A percentile compares a stretch with the other conserved stretches of the same genome.
Conservation (phyloP, 1,140 invertebrate species). For the Diabrotica virgifera region DNA sequence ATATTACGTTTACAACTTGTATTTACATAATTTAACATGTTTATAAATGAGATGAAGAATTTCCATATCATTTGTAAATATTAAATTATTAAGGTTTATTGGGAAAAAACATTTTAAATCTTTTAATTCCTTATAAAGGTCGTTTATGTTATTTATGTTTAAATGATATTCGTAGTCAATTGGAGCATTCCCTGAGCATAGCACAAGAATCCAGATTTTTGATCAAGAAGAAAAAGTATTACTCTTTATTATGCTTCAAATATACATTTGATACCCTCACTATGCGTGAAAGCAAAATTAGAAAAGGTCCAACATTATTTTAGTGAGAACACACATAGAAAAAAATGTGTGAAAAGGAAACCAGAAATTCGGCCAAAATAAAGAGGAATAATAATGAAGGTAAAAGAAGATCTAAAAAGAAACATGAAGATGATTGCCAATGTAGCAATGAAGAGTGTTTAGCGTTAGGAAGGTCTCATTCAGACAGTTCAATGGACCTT, state of each 20-base stretch:
- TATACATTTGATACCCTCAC: constrained; percentile 22
- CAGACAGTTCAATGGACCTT: too few species aligned
- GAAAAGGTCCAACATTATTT: constrained; percentile 22
- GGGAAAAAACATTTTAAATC: too few species aligned
- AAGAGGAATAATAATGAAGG: neutral
- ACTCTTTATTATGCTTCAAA: constrained; percentile 25
- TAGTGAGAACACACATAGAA: neutral
- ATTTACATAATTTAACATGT: too few species aligned
- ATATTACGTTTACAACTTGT: too few species aligned
- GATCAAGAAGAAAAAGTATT: constrained; percentile 20
- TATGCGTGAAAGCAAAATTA: constrained; percentile 24
- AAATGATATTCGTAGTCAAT: constrained; percentile 27
- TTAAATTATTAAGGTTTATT: too few species aligned
- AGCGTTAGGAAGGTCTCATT: too few species aligned
- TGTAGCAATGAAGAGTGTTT: neutral
- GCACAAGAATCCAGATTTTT: constrained; percentile 24
- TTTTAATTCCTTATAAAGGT: too few species aligned
- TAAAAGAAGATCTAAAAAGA: neutral
- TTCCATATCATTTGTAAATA: too few species aligned
- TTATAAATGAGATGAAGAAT: too few species aligned
- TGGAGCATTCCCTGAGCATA: constrained; percentile 24
- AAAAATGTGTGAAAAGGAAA: neutral
- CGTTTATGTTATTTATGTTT: too few species aligned
- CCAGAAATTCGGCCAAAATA: neutral
- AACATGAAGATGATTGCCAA: neutral